A percentile compares a stretch with the other conserved stretches of the same genome.
Evolutionary conservation across 2,797 vertebrate genomes (phyloP).

Genomic region (Tachyglossus aculeatus): DNA sequence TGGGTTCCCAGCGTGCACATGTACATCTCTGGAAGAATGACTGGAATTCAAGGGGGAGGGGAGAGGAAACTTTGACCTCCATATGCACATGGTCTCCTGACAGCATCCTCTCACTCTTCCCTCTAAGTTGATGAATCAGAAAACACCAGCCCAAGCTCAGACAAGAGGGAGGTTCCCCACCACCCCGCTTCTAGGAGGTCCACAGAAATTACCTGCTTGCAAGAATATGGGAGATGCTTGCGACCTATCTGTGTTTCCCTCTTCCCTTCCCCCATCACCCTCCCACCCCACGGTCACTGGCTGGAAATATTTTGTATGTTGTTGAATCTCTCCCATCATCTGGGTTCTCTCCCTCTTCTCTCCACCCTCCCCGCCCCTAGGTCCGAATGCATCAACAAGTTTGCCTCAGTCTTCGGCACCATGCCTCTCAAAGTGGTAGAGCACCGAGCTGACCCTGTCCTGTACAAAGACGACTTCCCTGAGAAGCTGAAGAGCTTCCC

Average conservation of each 20-base stretch:
- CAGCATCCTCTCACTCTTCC: slow-evolving; percentile 55
- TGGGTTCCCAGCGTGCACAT: slow-evolving; percentile 73
- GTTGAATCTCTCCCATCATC: background rate
- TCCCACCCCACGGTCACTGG: background rate
- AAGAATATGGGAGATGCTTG: background rate
- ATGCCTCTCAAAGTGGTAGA: slow-evolving; percentile 99
- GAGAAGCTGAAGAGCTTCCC: slow-evolving; percentile 99
- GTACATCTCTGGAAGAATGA: slow-evolving; percentile 71
- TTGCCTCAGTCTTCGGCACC: slow-evolving; percentile 94
- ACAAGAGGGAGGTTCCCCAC: background rate
- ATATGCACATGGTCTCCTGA: slow-evolving; percentile 60
- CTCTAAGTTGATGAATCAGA: slow-evolving; percentile 48
- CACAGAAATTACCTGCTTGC: slow-evolving; percentile 27
- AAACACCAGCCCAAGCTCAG: slow-evolving; percentile 24
- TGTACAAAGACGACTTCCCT: slow-evolving; percentile 98
- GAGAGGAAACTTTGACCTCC: slow-evolving; percentile 65
- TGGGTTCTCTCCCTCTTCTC: background rate
- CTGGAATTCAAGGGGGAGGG: slow-evolving; percentile 78
- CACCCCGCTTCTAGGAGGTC: slow-evolving; percentile 26
- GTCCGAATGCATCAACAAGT: slow-evolving; percentile 99
- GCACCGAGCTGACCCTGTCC: slow-evolving; percentile 93
- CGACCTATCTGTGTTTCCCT: background rate
- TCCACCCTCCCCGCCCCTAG: slow-evolving; percentile 60
- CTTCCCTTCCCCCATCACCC: background rate
- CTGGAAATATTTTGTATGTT: background rate